Evolutionary conservation across 2,797 vertebrate genomes (phyloP).

Genomic region (Crenichthys baileyi): DNA sequence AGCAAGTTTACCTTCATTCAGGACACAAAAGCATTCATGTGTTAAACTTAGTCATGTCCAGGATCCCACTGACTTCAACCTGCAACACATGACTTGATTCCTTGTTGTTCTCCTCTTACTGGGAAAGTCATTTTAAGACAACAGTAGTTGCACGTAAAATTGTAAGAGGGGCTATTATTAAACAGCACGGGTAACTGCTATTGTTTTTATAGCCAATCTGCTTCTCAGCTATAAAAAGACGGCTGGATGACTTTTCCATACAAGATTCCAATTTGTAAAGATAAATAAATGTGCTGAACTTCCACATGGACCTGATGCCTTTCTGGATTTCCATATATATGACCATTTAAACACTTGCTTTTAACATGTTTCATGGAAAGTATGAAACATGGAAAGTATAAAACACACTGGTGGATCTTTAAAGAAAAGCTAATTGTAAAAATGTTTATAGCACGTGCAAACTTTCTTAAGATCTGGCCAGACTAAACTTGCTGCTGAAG

Average conservation of each 20-base stretch:
- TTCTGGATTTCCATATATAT: constrained; percentile 19
- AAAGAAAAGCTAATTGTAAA: constrained; percentile 39
- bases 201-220: constrained; percentile 68
- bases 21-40: not conserved
- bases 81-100: not conserved
- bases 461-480: constrained; percentile 41
- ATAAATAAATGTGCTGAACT: constrained; percentile 33
- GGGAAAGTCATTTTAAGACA: constrained; percentile 53
- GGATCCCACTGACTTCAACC: not conserved
- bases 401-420: constrained; percentile 17
- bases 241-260: constrained; percentile 66
- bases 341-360: constrained; percentile 20
- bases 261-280: constrained; percentile 46
- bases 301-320: constrained; percentile 17
- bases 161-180: constrained; percentile 60
- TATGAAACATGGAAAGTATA: not conserved
- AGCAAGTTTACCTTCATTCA: not conserved
- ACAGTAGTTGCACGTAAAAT: constrained; percentile 60
- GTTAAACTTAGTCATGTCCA: not conserved
- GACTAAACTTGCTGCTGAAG: constrained; percentile 23
- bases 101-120: constrained; percentile 10
- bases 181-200: constrained; percentile 54
- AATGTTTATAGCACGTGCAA: constrained; percentile 38
- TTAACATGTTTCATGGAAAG: constrained; percentile 18
- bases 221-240: constrained; percentile 67